Conservation (phyloP, 1,140 invertebrate genomes). For the Ceratosolen fusciceps region DNA sequence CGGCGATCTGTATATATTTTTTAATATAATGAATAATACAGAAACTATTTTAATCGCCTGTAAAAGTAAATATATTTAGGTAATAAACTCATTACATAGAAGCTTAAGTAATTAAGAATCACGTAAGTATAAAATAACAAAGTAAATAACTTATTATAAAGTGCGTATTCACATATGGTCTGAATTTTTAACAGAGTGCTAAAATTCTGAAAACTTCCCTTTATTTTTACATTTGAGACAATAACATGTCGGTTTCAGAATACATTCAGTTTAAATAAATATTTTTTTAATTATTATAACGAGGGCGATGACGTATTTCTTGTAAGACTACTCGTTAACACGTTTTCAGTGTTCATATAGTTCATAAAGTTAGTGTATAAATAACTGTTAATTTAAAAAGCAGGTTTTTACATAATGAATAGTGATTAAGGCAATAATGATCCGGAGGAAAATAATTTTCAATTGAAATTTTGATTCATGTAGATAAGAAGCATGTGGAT, state of each 20-base stretch:
- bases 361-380: no score
- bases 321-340: no score
- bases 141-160: neutral
- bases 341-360: no score
- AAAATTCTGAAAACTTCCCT: no score
- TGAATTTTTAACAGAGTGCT: no score
- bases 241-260: neutral
- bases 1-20: neutral
- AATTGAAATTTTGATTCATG: neutral
- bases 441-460: neutral
- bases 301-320: neutral
- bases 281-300: neutral
- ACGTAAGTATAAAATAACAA: neutral
- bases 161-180: neutral
- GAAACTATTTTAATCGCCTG: neutral
- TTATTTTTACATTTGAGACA: neutral
- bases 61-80: neutral
- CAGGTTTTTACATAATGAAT: no score
- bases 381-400: no score
- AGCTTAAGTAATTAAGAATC: neutral
- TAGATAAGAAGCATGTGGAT: constrained; percentile 42
- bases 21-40: neutral
- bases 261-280: neutral
- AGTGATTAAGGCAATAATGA: no score
- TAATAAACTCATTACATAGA: neutral